Conservation (phyloP, 2,888 invertebrate genomes). For the Perizoma affinitatum region DNA sequence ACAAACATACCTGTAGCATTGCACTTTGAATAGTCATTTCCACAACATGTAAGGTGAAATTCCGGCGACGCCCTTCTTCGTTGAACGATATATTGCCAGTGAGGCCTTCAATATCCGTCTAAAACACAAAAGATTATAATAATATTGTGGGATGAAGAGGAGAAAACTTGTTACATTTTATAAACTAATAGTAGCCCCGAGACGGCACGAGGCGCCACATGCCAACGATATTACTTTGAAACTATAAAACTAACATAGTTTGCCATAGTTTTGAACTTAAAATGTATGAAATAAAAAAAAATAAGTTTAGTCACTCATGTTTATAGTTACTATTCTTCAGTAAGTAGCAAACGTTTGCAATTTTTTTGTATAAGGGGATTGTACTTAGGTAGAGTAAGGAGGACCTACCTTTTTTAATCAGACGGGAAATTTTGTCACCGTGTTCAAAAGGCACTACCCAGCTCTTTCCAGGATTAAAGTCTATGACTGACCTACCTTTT, state of each 20-base stretch:
- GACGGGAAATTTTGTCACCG: no score
- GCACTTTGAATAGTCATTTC: slow-evolving; percentile 97
- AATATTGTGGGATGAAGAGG: slow-evolving; percentile 34
- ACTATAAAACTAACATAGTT: slow-evolving; percentile 11
- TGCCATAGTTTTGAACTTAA: slow-evolving; percentile 11
- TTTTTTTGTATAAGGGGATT: no score
- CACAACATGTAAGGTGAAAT: slow-evolving; percentile 95
- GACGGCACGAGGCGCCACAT: slow-evolving; percentile 24
- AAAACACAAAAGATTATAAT: slow-evolving; percentile 41
- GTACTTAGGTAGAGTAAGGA: no score
- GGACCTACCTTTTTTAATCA: no score
- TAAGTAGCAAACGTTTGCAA: no score
- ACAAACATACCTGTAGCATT: slow-evolving; percentile 89
- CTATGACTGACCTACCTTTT: no score
- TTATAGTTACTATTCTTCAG: no score
- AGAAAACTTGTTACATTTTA: slow-evolving; percentile 40
- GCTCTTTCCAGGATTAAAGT: no score
- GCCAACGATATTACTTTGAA: slow-evolving; percentile 34
- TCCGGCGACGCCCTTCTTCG: slow-evolving; percentile 94
- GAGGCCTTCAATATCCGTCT: slow-evolving; percentile 95
- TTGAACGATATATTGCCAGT: slow-evolving; percentile 96
- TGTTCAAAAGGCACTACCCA: no score
- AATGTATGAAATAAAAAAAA: slow-evolving; percentile 26
- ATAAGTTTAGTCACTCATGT: no score
- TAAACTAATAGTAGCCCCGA: slow-evolving; percentile 29